These are phyloP conservation scores for Eupsilia transversa DNA, from an alignment of 2,888 invertebrate genomes.

Conservation along the genomic window DNA sequence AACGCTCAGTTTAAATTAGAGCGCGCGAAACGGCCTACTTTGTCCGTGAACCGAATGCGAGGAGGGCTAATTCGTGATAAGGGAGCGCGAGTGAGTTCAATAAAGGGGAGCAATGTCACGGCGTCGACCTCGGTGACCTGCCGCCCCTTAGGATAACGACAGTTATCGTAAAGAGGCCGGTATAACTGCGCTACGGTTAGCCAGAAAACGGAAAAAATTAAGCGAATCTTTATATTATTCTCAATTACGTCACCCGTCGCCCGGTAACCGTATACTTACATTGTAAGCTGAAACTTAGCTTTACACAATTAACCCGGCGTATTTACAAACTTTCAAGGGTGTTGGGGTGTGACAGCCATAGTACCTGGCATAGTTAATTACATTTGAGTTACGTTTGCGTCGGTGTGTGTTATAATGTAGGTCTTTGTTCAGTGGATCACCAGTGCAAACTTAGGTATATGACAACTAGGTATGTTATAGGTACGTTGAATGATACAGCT, in stretches of 20 bases:
- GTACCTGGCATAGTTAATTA: conserved; percentile 68
- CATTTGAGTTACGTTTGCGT: conserved; percentile 63
- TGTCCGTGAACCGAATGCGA: conserved; percentile 85
- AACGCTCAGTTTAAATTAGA: conserved; percentile 85
- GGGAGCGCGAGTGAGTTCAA: conserved; percentile 84
- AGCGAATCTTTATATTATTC: conserved; percentile 63
- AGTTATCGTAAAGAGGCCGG: conserved; percentile 77
- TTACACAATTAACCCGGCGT: conserved; percentile 56
- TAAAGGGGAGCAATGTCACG: conserved; percentile 84
- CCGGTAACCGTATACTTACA: conserved; percentile 35
- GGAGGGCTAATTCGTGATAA: conserved; percentile 87
- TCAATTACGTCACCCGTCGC: conserved; percentile 40
- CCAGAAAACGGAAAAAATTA: conserved; percentile 62
- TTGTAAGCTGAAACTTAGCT: conserved; percentile 43
- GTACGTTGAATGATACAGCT: conserved; percentile 47
- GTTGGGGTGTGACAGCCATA: conserved; percentile 61
- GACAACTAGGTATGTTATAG: background rate
- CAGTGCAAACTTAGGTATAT: conserved; percentile 36
- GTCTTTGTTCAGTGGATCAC: conserved; percentile 62
- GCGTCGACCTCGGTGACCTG: conserved; percentile 74
- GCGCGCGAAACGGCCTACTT: conserved; percentile 84
- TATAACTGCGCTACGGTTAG: conserved; percentile 61
- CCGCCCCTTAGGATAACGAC: conserved; percentile 78
- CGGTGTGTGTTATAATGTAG: conserved; percentile 58
- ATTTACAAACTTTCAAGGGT: conserved; percentile 67